Conservation (phyloP, 2,113 vertebrate genomes). For the Onychorhynchus coronatus region DNA sequence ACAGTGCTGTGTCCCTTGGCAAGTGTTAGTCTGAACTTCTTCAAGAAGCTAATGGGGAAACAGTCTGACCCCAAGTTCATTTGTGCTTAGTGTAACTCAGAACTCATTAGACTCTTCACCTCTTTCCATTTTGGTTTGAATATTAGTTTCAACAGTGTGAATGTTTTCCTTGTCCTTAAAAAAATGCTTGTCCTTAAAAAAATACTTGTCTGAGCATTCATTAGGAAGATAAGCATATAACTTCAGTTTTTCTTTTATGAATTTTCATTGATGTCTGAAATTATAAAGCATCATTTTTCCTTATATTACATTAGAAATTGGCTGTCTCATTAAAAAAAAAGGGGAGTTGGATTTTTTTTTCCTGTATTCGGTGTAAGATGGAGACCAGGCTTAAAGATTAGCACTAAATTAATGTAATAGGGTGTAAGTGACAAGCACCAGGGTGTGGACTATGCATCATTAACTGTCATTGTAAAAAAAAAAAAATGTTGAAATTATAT, state of each 20-base stretch:
- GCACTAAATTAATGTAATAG: background rate
- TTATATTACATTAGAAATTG: background rate
- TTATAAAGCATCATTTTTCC: background rate
- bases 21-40: background rate
- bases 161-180: background rate
- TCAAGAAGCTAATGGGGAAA: background rate
- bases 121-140: background rate
- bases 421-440: background rate
- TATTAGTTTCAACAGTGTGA: background rate
- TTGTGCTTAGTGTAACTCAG: background rate
- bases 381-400: background rate
- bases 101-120: background rate
- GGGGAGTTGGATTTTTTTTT: background rate
- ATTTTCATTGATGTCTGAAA: background rate
- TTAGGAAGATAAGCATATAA: background rate
- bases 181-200: no score
- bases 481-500: background rate
- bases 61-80: background rate
- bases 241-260: background rate
- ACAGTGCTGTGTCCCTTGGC: background rate
- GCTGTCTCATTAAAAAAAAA: background rate
- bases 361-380: background rate
- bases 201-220: background rate
- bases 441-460: background rate
- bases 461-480: background rate